Evolutionary conservation across 2,888 invertebrate genomes (phyloP).

Genomic region (Seira sanloemensis): DNA sequence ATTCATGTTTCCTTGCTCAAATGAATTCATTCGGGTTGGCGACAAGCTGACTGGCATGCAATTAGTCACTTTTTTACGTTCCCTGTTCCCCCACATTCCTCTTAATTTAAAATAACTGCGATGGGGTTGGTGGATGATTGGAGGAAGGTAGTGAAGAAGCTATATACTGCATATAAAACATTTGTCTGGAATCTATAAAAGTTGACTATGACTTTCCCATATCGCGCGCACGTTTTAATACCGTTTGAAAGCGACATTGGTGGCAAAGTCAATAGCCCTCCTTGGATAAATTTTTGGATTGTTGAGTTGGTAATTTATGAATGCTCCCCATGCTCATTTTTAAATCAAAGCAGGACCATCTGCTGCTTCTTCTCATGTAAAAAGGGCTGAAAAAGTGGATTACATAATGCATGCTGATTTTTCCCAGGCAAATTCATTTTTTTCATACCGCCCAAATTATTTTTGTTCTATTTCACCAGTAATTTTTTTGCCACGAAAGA

Average conservation of each 20-base stretch:
- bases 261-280: too few relatives aligned
- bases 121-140: neutral
- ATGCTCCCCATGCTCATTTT: neutral
- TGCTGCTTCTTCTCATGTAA: neutral
- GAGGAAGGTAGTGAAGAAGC: neutral
- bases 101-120: constrained; percentile 6
- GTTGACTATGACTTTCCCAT: neutral
- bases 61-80: constrained; percentile 50
- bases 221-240: neutral
- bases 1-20: constrained; percentile 12
- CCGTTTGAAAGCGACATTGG: too few relatives aligned
- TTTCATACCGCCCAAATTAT: neutral
- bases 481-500: neutral
- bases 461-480: neutral
- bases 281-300: too few relatives aligned
- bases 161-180: neutral
- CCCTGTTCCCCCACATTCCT: neutral
- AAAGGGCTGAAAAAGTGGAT: constrained; percentile 1
- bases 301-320: neutral
- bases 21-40: constrained; percentile 24
- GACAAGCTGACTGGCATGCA: constrained; percentile 40
- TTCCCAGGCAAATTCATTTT: neutral
- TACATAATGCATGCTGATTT: constrained; percentile 20
- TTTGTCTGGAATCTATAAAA: neutral
- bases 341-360: constrained; percentile 8